phyloP scores from a whole-genome alignment of 2,113 vertebrate genomes.

The Nothobranchius furzeri region DNA sequence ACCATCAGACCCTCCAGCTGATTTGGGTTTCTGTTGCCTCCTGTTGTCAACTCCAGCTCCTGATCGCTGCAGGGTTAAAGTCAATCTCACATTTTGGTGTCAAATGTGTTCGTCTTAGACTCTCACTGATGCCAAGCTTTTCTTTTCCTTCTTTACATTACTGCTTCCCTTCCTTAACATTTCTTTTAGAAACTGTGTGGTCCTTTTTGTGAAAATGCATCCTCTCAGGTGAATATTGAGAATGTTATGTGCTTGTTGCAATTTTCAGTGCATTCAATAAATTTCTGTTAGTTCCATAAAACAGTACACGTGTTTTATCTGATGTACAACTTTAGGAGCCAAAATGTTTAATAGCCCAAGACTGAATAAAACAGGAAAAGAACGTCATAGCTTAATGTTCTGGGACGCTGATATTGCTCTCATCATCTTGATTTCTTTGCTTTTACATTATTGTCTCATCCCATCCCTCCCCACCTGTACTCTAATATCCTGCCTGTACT shows the following conservation, averaged over 20 bases:
- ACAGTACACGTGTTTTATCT: too few species aligned
- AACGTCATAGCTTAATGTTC: too few species aligned
- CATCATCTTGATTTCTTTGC: background rate
- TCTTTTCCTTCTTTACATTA: constrained; percentile 7
- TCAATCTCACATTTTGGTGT: background rate
- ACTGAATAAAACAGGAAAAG: too few species aligned
- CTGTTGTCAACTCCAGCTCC: background rate
- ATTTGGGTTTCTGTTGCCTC: background rate
- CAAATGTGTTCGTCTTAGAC: background rate
- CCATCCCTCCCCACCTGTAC: constrained; percentile 7
- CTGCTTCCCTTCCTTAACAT: background rate
- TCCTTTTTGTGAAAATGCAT: background rate
- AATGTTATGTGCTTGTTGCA: too few species aligned
- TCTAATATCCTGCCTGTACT: constrained; percentile 38
- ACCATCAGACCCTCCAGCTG: background rate
- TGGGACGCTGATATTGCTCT: too few species aligned
- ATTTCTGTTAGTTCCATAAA: too few species aligned
- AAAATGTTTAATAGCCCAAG: too few species aligned
- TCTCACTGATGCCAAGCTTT: constrained; percentile 12
- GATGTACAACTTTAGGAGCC: too few species aligned
- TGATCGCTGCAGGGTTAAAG: too few species aligned
- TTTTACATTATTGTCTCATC: background rate
- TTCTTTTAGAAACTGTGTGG: background rate
- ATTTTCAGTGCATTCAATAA: too few species aligned
- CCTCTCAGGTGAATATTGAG: background rate